Evolutionary conservation across 2,113 vertebrate species (phyloP).

Genomic region (Mystacornis crossleyi): DNA sequence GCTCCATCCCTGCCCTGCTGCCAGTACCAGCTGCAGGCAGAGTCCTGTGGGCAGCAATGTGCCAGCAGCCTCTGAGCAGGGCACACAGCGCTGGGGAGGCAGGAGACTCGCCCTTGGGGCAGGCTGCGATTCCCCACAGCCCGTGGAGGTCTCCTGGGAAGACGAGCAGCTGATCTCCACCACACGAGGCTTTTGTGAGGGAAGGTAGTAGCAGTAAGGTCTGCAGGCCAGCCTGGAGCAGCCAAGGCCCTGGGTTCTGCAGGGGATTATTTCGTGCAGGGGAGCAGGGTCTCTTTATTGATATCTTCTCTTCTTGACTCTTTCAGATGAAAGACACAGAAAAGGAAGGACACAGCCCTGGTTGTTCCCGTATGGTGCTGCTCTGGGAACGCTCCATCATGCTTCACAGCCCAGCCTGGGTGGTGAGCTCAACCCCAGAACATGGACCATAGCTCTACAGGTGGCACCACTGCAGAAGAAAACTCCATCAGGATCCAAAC

Average conservation of each 20-base stretch:
- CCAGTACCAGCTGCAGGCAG: conserved; percentile 56
- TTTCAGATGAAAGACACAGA: conserved; percentile 16
- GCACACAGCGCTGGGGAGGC: background rate
- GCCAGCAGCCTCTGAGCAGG: background rate
- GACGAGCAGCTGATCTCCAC: background rate
- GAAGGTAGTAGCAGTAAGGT: background rate
- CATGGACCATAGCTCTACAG: background rate
- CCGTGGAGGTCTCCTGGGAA: background rate
- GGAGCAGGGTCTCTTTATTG: background rate
- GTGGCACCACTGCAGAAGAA: background rate
- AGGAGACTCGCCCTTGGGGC: background rate
- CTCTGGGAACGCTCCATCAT: background rate
- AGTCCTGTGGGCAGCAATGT: background rate
- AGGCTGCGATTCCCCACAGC: background rate
- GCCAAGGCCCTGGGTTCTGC: background rate
- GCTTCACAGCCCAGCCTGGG: background rate
- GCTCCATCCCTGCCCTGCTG: too few relatives aligned
- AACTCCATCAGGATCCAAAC: background rate
- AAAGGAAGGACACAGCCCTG: background rate
- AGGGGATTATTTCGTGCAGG: background rate
- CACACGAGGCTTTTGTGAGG: background rate
- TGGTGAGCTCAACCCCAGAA: background rate
- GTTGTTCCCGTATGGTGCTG: background rate
- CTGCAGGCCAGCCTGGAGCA: background rate
- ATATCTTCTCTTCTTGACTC: conserved; percentile 21